A percentile compares a stretch with the other conserved stretches of the same genome.
Conservation (phyloP, 2,113 vertebrate genomes). For the Diadophis punctatus region DNA sequence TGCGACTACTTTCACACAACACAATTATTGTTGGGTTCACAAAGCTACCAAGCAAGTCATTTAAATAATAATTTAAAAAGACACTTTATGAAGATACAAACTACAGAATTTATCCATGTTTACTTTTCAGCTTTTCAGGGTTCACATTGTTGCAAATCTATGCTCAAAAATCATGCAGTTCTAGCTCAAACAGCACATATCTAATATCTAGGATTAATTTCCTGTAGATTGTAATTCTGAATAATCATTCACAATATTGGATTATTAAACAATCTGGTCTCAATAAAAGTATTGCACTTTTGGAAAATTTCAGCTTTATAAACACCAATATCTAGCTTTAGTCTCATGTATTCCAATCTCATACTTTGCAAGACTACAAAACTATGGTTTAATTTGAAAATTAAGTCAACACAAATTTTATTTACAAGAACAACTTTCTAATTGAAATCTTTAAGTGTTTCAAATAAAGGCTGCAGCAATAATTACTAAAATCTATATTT, state of each 20-base stretch:
- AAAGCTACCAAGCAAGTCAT: background rate
- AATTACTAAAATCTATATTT: background rate
- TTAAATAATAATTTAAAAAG: background rate
- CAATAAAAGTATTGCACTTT: background rate
- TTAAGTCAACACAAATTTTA: background rate
- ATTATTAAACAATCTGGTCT: background rate
- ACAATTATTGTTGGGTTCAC: background rate
- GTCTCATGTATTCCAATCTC: background rate
- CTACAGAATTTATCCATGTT: background rate
- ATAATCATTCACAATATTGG: background rate
- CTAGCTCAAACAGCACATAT: background rate
- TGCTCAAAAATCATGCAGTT: background rate
- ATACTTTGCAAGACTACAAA: background rate
- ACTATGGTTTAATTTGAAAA: background rate
- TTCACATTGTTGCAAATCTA: background rate
- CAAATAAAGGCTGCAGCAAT: background rate
- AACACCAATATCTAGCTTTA: background rate
- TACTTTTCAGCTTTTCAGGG: background rate
- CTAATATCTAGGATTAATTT: background rate
- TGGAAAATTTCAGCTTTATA: background rate
- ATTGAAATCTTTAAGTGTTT: background rate
- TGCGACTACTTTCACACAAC: background rate
- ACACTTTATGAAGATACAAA: background rate
- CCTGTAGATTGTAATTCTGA: background rate
- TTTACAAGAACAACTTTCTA: background rate